Evolutionary conservation across 2,797 vertebrate genomes (phyloP).

Genomic region (Pseudochromis fuscus): DNA sequence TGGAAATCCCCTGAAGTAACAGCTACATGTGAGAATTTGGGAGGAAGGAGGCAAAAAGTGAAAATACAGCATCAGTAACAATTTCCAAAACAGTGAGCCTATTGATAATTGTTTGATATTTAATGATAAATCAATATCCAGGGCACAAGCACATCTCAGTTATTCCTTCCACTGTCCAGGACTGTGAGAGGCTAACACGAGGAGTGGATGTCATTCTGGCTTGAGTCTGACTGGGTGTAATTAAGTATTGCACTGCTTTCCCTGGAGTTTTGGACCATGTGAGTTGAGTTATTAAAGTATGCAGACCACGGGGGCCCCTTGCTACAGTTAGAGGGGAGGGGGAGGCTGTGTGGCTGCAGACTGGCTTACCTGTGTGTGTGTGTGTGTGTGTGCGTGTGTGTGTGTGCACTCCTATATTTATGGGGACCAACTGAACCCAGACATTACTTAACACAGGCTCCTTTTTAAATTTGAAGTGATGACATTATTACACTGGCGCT

Average conservation of each 20-base stretch:
- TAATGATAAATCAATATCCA: neutral
- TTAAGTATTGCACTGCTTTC: constrained; percentile 72
- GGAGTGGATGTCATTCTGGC: constrained; percentile 64
- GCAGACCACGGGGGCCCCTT: constrained; percentile 75
- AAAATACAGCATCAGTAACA: no score
- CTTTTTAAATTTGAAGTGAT: neutral
- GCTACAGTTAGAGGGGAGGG: constrained; percentile 50
- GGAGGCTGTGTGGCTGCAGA: constrained; percentile 41
- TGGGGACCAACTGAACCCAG: constrained; percentile 12
- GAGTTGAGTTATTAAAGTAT: constrained; percentile 83
- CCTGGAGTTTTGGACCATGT: constrained; percentile 76
- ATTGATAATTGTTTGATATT: neutral
- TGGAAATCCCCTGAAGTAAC: constrained; percentile 40
- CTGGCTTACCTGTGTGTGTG: constrained; percentile 66
- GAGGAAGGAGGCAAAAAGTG: neutral
- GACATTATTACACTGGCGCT: no score
- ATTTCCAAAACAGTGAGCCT: neutral
- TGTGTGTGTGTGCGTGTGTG: constrained; percentile 50
- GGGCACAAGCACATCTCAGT: neutral
- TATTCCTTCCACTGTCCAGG: neutral
- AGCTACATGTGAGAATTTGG: neutral
- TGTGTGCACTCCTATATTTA: constrained; percentile 24
- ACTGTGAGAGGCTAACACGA: constrained; percentile 44
- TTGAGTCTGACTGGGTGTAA: constrained; percentile 74
- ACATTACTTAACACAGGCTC: neutral